Evolutionary conservation across 92 coral and sea anemone species (phyloP).

Genomic region (Montipora capitata): DNA sequence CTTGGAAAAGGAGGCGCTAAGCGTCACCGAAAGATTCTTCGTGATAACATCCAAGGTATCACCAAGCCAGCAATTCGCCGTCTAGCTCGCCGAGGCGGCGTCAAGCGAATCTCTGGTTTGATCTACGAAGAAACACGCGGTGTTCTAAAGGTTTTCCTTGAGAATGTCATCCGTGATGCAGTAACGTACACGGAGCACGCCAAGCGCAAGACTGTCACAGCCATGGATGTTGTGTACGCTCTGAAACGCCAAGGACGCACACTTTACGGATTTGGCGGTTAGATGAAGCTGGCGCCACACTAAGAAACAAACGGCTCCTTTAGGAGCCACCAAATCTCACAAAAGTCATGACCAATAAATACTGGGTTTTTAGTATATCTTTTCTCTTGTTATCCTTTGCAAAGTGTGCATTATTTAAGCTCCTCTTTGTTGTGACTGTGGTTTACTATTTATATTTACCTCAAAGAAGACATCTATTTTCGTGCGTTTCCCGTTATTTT

Average conservation of each 20-base stretch:
- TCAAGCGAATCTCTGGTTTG: slow-evolving; percentile 93
- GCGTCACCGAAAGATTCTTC: slow-evolving; percentile 96
- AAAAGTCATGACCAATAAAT: too few species aligned
- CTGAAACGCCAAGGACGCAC: slow-evolving; percentile 93
- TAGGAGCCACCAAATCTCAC: slow-evolving; percentile 6
- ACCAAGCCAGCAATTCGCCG: slow-evolving; percentile 93
- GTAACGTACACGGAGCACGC: slow-evolving; percentile 97
- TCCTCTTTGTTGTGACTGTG: too few species aligned
- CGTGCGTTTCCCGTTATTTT: too few species aligned
- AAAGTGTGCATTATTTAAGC: too few species aligned
- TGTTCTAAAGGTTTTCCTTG: slow-evolving; percentile 96
- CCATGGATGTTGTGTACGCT: slow-evolving; percentile 95
- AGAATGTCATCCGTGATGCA: slow-evolving; percentile 99
- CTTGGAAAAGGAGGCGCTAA: slow-evolving; percentile 98
- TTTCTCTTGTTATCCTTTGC: too few species aligned
- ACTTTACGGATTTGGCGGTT: slow-evolving; percentile 45
- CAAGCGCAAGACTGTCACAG: slow-evolving; percentile 91
- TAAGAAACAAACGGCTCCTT: background rate
- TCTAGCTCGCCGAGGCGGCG: slow-evolving; percentile 95
- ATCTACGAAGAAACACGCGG: slow-evolving; percentile 99
- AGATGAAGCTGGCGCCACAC: too few species aligned
- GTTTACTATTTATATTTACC: too few species aligned
- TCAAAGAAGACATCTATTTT: too few species aligned
- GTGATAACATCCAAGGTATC: slow-evolving; percentile 95
- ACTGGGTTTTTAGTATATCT: too few species aligned